Percentiles rank a stretch among this genome's conserved stretches.
Conservation (phyloP, 2,797 vertebrate species). For the Cyclopterus lumpus region DNA sequence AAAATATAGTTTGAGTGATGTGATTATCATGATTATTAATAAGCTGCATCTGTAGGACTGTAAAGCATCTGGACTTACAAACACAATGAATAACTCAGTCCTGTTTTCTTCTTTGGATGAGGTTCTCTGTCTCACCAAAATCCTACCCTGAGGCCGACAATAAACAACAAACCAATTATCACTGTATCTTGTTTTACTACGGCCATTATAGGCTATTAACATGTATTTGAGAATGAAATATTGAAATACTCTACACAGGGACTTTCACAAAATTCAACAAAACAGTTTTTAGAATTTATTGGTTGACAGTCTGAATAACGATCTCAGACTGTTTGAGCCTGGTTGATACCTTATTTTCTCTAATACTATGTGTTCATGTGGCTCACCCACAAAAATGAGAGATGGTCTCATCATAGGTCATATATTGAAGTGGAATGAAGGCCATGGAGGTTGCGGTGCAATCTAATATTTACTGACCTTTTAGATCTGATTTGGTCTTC, state of each 20-base stretch:
- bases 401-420: constrained; percentile 28
- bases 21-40: constrained; percentile 1
- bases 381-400: constrained; percentile 21
- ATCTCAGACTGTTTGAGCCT: background rate
- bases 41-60: constrained; percentile 11
- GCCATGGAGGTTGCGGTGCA: constrained; percentile 6
- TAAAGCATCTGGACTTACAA: background rate
- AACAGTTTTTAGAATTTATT: constrained; percentile 32
- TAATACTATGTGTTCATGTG: constrained; percentile 25
- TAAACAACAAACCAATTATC: constrained; percentile 7
- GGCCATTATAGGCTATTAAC: constrained; percentile 30
- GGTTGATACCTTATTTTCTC: constrained; percentile 21
- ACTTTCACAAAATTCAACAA: constrained; percentile 25
- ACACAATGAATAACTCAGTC: background rate
- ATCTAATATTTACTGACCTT: constrained; percentile 57
- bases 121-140: constrained; percentile 9
- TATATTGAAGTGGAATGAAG: constrained; percentile 35
- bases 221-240: constrained; percentile 24
- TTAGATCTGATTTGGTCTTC: constrained; percentile 36
- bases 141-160: background rate
- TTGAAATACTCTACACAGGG: constrained; percentile 1
- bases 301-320: constrained; percentile 20
- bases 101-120: background rate
- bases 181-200: constrained; percentile 13
- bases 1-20: background rate